Evolutionary conservation across 2,797 vertebrate species (phyloP).

Genomic region (Bradypodion ventrale): DNA sequence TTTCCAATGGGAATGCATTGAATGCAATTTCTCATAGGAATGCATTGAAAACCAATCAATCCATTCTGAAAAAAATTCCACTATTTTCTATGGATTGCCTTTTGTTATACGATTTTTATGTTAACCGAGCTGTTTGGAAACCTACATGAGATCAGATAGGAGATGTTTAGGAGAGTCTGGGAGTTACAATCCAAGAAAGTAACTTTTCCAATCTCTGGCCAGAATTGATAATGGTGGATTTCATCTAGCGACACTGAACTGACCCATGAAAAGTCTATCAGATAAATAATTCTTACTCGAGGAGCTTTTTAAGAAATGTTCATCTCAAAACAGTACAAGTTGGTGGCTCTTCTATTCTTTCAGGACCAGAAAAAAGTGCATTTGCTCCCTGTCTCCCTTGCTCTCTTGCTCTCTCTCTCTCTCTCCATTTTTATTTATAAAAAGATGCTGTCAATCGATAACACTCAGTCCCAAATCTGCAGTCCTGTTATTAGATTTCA

Average conservation of each 20-base stretch:
- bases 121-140: too few relatives aligned
- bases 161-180: neutral
- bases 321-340: neutral
- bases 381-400: neutral
- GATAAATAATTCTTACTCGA: neutral
- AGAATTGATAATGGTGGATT: too few relatives aligned
- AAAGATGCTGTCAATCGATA: conserved; percentile 25
- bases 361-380: neutral
- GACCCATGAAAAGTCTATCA: neutral
- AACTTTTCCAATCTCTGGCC: neutral
- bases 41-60: too few relatives aligned
- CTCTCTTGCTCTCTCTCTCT: neutral
- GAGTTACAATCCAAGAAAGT: neutral
- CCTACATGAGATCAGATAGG: too few relatives aligned
- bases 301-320: neutral
- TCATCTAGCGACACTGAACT: too few relatives aligned
- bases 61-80: too few relatives aligned
- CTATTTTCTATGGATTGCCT: too few relatives aligned
- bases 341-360: neutral
- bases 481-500: conserved; percentile 27
- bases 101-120: too few relatives aligned
- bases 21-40: too few relatives aligned
- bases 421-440: neutral
- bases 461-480: conserved; percentile 13
- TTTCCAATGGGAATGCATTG: too few relatives aligned